These are phyloP conservation scores for Dendronephthya gigantea DNA, from an alignment of 64 coral and sea anemone species.

Conservation along the genomic window DNA sequence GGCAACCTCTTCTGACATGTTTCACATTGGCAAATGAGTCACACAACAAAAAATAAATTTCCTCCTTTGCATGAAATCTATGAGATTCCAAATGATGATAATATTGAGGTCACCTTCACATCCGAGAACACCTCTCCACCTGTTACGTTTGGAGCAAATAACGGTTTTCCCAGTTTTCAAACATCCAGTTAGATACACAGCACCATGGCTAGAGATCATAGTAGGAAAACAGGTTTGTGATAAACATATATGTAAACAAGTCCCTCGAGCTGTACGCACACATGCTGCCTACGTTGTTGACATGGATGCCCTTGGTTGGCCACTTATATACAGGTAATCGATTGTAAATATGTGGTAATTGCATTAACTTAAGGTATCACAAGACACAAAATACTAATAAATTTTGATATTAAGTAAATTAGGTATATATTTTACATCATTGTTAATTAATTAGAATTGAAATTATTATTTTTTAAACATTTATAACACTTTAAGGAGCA, in stretches of 20 bases:
- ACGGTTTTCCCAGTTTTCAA: conserved; percentile 20
- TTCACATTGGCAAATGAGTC: too few relatives aligned
- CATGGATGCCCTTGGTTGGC: conserved; percentile 22
- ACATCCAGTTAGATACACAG: conserved; percentile 26
- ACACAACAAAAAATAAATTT: neutral
- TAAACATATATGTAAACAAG: conserved; percentile 5
- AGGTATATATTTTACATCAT: too few relatives aligned
- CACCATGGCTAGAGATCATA: conserved; percentile 20
- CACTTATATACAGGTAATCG: too few relatives aligned
- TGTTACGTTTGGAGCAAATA: neutral
- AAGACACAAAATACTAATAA: too few relatives aligned
- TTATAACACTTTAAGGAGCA: too few relatives aligned
- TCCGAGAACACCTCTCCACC: too few relatives aligned
- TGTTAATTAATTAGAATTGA: too few relatives aligned
- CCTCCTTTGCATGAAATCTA: neutral
- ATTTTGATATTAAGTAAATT: too few relatives aligned
- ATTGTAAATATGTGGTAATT: too few relatives aligned
- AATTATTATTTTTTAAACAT: too few relatives aligned
- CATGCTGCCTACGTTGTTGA: conserved; percentile 36
- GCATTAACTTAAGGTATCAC: too few relatives aligned
- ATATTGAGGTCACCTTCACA: neutral
- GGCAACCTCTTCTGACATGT: neutral
- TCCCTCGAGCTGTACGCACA: conserved; percentile 25
- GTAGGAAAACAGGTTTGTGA: conserved; percentile 15
- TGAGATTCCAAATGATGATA: neutral